These are phyloP conservation scores for Perdita meconis DNA, from an alignment of 2,888 invertebrate genomes.

Conservation along the genomic window DNA sequence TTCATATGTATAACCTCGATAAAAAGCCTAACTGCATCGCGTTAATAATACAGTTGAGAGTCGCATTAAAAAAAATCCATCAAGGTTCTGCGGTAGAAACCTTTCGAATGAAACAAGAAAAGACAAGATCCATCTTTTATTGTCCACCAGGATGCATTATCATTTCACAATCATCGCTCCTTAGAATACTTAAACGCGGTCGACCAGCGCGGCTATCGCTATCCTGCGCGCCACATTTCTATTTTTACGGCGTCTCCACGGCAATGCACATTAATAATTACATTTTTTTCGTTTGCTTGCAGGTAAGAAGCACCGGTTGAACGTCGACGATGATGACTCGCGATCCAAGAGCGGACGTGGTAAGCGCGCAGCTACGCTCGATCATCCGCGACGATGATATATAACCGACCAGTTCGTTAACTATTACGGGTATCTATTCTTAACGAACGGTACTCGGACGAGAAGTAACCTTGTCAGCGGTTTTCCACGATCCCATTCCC, in stretches of 20 bases:
- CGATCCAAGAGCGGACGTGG: constrained; percentile 12
- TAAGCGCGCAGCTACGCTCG: constrained; percentile 32
- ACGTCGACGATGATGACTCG: constrained; percentile 26
- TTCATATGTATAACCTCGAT: no score
- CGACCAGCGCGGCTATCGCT: not conserved
- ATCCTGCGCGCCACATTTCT: constrained; percentile 4
- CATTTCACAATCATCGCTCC: not conserved
- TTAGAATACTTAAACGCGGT: not conserved
- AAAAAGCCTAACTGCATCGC: no score
- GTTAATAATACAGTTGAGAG: no score
- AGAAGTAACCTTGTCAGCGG: constrained; percentile 49
- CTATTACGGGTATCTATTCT: constrained; percentile 54
- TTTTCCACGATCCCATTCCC: constrained; percentile 58
- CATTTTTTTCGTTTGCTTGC: constrained; percentile 57
- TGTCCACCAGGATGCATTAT: not conserved
- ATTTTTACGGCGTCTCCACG: constrained; percentile 1
- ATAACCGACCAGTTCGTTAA: constrained; percentile 59
- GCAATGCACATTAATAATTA: constrained; percentile 24
- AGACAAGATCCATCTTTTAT: not conserved
- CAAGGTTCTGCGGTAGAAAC: no score
- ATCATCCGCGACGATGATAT: constrained; percentile 42
- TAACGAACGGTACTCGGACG: constrained; percentile 60
- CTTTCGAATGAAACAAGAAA: not conserved
- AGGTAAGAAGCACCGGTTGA: constrained; percentile 59
- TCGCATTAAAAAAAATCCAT: no score